Percentiles rank a stretch among this genome's conserved stretches.
phyloP scores from a whole-genome alignment of 2,888 invertebrate genomes.

The Megamerina dolium region DNA sequence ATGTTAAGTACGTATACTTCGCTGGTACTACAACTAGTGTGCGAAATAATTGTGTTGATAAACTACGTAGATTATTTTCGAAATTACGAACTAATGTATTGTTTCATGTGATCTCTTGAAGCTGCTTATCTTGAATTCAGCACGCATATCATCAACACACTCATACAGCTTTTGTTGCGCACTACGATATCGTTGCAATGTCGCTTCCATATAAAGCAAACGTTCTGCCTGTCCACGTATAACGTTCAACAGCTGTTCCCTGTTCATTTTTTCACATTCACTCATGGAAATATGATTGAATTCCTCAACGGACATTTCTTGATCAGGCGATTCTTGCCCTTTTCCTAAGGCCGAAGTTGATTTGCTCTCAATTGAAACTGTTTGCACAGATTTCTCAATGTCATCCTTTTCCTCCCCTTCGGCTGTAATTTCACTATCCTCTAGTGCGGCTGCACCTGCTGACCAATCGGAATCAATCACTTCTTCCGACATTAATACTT shows the following conservation, averaged over 20 bases:
- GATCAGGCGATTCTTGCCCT: constrained; percentile 17
- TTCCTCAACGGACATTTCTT: constrained; percentile 18
- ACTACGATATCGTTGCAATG: constrained; percentile 19
- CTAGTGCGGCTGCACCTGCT: constrained; percentile 16
- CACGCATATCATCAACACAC: constrained; percentile 22
- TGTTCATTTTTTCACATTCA: constrained; percentile 18
- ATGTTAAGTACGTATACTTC: too few species aligned
- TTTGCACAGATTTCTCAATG: background rate
- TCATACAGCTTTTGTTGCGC: constrained; percentile 19
- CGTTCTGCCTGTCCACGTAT: constrained; percentile 21
- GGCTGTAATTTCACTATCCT: background rate
- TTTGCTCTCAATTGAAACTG: constrained; percentile 4
- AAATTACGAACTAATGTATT: too few species aligned
- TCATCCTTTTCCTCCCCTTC: background rate
- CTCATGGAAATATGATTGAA: constrained; percentile 7
- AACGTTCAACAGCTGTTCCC: constrained; percentile 20
- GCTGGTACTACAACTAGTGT: too few species aligned
- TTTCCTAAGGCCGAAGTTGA: constrained; percentile 3
- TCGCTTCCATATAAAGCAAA: constrained; percentile 23
- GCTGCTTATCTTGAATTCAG: too few species aligned
- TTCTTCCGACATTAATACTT: constrained; percentile 27
- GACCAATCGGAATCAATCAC: constrained; percentile 27
- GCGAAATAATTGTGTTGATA: too few species aligned
- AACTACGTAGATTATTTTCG: too few species aligned
- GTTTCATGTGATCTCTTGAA: too few species aligned